Conservation (phyloP, 2,888 invertebrate species). For the Catocala nupta region DNA sequence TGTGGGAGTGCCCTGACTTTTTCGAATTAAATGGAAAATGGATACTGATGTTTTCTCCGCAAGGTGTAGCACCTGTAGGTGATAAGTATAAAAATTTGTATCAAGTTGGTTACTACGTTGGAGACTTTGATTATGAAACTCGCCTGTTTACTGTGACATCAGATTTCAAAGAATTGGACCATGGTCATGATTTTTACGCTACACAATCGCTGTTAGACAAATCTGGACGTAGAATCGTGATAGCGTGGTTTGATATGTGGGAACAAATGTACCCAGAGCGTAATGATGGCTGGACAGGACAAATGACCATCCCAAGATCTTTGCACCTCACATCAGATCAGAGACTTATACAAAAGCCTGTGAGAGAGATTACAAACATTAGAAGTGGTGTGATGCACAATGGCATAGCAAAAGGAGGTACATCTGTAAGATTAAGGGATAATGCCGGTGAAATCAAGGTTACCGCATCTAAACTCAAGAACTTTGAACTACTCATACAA, state of each 20-base stretch:
- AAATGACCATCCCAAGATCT: slow-evolving; percentile 72
- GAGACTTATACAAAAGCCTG: slow-evolving; percentile 66
- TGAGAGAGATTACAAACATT: slow-evolving; percentile 52
- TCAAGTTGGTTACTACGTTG: slow-evolving; percentile 79
- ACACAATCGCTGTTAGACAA: slow-evolving; percentile 71
- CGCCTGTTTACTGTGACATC: slow-evolving; percentile 61
- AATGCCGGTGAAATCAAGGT: slow-evolving; percentile 70
- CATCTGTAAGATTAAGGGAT: slow-evolving; percentile 46
- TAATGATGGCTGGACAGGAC: slow-evolving; percentile 74
- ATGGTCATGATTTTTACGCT: slow-evolving; percentile 81
- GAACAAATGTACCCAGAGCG: slow-evolving; percentile 72
- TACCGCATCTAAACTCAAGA: slow-evolving; percentile 35
- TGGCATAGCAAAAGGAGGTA: slow-evolving; percentile 49
- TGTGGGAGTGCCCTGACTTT: slow-evolving; percentile 86
- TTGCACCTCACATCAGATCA: slow-evolving; percentile 61
- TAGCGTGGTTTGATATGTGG: slow-evolving; percentile 84
- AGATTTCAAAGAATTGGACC: slow-evolving; percentile 70
- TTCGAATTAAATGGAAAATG: slow-evolving; percentile 72
- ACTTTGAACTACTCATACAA: slow-evolving; percentile 64
- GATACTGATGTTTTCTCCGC: slow-evolving; percentile 78
- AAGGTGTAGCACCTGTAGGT: slow-evolving; percentile 71
- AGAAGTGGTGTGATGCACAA: slow-evolving; percentile 49
- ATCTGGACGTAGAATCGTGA: slow-evolving; percentile 62
- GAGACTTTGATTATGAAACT: slow-evolving; percentile 70
- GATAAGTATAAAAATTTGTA: slow-evolving; percentile 72